Conservation (phyloP, 2,888 invertebrate species). For the Lottia scabra region DNA sequence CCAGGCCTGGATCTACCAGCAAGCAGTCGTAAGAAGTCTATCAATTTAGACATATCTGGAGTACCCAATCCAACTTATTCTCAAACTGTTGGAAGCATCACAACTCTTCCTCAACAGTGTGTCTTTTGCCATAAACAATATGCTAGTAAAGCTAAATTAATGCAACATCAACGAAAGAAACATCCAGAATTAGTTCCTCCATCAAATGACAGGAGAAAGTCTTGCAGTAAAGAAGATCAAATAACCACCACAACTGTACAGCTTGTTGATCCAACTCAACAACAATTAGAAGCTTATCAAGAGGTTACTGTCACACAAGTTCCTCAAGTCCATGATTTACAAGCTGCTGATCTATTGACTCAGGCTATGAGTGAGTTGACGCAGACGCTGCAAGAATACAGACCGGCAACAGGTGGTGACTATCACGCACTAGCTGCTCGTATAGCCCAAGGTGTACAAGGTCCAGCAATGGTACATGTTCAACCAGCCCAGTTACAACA, state of each 20-base stretch:
- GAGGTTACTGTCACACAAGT: constrained; percentile 25
- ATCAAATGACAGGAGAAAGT: constrained; percentile 31
- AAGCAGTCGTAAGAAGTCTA: constrained; percentile 41
- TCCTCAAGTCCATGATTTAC: constrained; percentile 34
- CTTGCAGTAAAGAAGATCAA: constrained; percentile 18
- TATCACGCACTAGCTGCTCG: constrained; percentile 11
- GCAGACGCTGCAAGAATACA: constrained; percentile 55
- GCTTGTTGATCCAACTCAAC: constrained; percentile 7
- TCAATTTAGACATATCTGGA: constrained; percentile 68
- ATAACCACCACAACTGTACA: constrained; percentile 10
- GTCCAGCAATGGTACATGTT: constrained; percentile 44
- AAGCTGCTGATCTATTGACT: constrained; percentile 68
- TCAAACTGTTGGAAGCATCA: constrained; percentile 80
- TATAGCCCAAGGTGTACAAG: constrained; percentile 12
- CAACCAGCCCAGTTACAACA: constrained; percentile 37
- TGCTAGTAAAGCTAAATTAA: constrained; percentile 78
- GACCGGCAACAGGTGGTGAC: constrained; percentile 21
- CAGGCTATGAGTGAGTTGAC: constrained; percentile 71
- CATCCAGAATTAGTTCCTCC: constrained; percentile 61
- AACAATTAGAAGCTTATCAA: constrained; percentile 20
- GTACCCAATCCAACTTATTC: constrained; percentile 77
- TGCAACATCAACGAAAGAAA: constrained; percentile 72
- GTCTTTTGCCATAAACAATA: constrained; percentile 89
- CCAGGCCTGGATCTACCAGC: constrained; percentile 80
- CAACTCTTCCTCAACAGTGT: constrained; percentile 80